Evolutionary conservation across 1,140 invertebrate species (phyloP).

Genomic region (Helicorthomorpha holstii): DNA sequence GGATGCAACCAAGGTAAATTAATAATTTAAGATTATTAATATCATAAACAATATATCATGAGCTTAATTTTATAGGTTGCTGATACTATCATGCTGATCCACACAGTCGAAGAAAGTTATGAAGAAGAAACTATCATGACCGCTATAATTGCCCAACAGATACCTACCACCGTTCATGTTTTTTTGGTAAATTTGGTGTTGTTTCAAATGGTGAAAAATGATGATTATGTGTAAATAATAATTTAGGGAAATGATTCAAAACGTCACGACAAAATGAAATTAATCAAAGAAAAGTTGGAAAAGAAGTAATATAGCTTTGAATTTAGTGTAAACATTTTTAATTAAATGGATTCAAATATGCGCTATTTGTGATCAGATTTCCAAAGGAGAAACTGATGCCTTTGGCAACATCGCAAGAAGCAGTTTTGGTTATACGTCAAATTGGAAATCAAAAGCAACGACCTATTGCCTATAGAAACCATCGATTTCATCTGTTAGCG

Average conservation of each 20-base stretch:
- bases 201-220: background rate
- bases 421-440: constrained; percentile 53
- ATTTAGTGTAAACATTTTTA: background rate
- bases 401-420: constrained; percentile 57
- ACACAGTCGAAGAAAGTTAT: constrained; percentile 42
- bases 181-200: constrained; percentile 34
- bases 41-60: no score
- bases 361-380: constrained; percentile 57
- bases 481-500: constrained; percentile 58
- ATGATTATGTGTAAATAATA: background rate
- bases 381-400: constrained; percentile 63
- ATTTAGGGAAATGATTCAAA: background rate
- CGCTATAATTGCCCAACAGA: constrained; percentile 57
- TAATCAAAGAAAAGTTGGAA: no score
- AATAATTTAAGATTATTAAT: background rate
- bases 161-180: constrained; percentile 57
- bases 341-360: constrained; percentile 63
- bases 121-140: constrained; percentile 56
- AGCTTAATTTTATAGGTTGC: no score
- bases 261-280: no score
- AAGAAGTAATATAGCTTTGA: background rate
- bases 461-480: constrained; percentile 49
- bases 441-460: constrained; percentile 66
- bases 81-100: constrained; percentile 58
- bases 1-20: constrained; percentile 51